Evolutionary conservation across 2,888 invertebrate genomes (phyloP).

Genomic region (Sturmia bella): DNA sequence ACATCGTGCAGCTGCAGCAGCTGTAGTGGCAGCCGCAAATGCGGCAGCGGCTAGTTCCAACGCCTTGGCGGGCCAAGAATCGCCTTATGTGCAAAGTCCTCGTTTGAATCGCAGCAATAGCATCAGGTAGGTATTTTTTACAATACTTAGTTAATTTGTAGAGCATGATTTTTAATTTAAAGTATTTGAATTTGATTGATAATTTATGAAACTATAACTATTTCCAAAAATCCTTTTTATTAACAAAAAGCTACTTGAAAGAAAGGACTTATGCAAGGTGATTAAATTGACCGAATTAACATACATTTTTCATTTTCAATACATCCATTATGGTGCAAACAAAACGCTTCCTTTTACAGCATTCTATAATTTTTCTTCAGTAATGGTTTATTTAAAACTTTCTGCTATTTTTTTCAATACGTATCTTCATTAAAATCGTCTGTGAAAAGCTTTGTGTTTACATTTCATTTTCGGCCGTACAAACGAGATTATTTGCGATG

Average conservation of each 20-base stretch:
- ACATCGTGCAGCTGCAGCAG: constrained; percentile 74
- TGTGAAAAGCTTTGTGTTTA: no score
- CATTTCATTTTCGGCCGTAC: no score
- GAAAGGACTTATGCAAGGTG: constrained; percentile 96
- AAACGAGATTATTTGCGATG: no score
- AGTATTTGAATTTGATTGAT: background rate
- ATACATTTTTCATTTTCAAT: background rate
- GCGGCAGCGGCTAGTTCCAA: constrained; percentile 71
- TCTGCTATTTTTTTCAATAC: no score
- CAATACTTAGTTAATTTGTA: background rate
- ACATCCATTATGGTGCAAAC: no score
- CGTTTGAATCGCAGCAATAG: constrained; percentile 94
- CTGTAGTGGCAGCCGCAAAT: constrained; percentile 69
- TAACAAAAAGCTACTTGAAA: constrained; percentile 89
- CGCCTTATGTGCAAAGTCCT: constrained; percentile 83
- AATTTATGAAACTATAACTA: background rate
- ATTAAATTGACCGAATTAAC: constrained; percentile 44
- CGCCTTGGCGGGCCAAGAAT: constrained; percentile 76
- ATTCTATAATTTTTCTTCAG: no score
- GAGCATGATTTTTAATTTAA: constrained; percentile 26
- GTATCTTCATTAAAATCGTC: no score
- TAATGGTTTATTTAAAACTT: no score
- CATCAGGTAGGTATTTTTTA: constrained; percentile 87
- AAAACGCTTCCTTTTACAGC: no score
- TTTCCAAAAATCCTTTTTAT: constrained; percentile 24